Evolutionary conservation across 2,888 invertebrate species (phyloP).

Genomic region (Leucoptera coffeella): DNA sequence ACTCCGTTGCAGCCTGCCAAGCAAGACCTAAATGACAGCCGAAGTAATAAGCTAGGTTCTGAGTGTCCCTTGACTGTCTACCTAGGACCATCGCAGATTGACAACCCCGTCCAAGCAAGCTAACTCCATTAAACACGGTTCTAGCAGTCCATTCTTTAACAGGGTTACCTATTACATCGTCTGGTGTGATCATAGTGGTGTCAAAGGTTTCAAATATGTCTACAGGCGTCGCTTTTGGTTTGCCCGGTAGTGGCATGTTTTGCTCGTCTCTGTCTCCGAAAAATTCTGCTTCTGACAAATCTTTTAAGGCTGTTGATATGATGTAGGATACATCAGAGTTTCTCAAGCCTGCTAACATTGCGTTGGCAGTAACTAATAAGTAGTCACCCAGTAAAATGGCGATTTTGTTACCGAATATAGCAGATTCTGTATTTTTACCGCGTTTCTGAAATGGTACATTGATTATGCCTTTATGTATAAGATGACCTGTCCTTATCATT

Average conservation of each 20-base stretch:
- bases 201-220: constrained; percentile 26
- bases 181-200: constrained; percentile 23
- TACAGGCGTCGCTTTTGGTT: constrained; percentile 34
- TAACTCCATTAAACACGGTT: constrained; percentile 65
- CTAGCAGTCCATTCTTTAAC: constrained; percentile 67
- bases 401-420: constrained; percentile 84
- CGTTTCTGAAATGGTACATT: constrained; percentile 47
- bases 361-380: constrained; percentile 73
- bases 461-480: constrained; percentile 65
- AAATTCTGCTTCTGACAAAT: constrained; percentile 79
- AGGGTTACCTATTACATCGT: constrained; percentile 50
- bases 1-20: constrained; percentile 62
- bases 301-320: constrained; percentile 74
- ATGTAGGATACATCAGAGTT: constrained; percentile 71
- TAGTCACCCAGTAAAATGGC: constrained; percentile 83
- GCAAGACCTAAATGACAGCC: constrained; percentile 77
- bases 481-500: constrained; percentile 80
- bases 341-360: constrained; percentile 69
- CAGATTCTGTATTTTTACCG: constrained; percentile 58
- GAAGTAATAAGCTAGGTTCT: constrained; percentile 70
- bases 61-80: constrained; percentile 60
- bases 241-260: constrained; percentile 66
- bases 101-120: constrained; percentile 65
- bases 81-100: constrained; percentile 72
- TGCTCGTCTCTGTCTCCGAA: constrained; percentile 69